Conservation (phyloP, 2,797 vertebrate genomes). For the Craterocephalus amniculus region DNA sequence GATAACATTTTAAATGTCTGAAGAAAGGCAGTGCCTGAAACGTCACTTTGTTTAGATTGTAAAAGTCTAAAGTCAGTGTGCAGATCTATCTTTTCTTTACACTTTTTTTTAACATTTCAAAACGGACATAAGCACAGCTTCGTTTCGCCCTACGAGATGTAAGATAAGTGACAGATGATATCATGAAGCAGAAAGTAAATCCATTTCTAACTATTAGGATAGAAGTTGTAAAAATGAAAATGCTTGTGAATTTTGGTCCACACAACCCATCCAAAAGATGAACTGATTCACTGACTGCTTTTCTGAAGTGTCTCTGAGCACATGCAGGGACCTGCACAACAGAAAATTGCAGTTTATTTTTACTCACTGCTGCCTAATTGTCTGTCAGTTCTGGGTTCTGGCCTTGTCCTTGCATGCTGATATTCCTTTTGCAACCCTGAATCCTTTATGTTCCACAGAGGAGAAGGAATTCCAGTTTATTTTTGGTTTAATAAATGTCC, state of each 20-base stretch:
- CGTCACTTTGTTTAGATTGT: no score
- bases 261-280: no score
- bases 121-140: no score
- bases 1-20: not conserved
- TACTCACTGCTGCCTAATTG: not conserved
- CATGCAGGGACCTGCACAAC: no score
- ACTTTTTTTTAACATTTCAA: no score
- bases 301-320: no score
- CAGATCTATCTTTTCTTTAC: no score
- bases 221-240: not conserved
- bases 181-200: not conserved
- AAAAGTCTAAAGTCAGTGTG: no score
- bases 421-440: not conserved
- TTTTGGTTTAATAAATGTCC: not conserved
- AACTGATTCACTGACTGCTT: no score
- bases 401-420: not conserved
- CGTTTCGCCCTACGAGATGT: not conserved
- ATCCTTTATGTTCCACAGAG: not conserved
- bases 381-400: not conserved
- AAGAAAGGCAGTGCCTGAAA: no score
- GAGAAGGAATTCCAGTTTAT: not conserved
- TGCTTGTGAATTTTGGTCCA: no score
- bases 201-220: not conserved
- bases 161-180: not conserved
- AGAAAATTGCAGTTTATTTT: not conserved